Conservation (phyloP, 2,888 invertebrate species). For the Acanthosoma haemorrhoidale region DNA sequence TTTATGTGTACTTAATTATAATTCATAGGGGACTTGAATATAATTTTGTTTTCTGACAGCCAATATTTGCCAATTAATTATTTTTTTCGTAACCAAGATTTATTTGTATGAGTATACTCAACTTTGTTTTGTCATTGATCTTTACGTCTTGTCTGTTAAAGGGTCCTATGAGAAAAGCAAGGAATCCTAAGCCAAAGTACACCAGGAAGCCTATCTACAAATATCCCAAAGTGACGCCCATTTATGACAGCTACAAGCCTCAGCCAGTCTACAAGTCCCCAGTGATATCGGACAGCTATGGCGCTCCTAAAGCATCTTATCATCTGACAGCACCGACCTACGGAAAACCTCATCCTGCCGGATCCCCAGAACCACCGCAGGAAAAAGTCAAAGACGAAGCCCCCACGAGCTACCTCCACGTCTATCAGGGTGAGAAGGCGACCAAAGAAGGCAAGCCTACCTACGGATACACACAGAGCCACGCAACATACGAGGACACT, state of each 20-base stretch:
- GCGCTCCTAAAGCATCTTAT: background rate
- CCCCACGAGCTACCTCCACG: constrained; percentile 26
- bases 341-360: constrained; percentile 36
- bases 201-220: background rate
- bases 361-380: constrained; percentile 36
- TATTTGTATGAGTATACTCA: too few relatives aligned
- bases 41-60: too few relatives aligned
- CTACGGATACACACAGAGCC: constrained; percentile 9
- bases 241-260: constrained; percentile 18
- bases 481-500: background rate
- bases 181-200: constrained; percentile 20
- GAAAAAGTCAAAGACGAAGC: background rate
- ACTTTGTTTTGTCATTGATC: too few relatives aligned
- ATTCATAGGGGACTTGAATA: too few relatives aligned
- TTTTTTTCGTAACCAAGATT: too few relatives aligned
- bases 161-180: constrained; percentile 14
- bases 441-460: constrained; percentile 17
- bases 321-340: constrained; percentile 30
- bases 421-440: constrained; percentile 26
- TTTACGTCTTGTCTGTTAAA: too few relatives aligned
- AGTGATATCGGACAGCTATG: constrained; percentile 24
- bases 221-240: background rate
- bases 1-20: too few relatives aligned
- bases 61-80: too few relatives aligned
- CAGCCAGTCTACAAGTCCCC: background rate